Evolutionary conservation across 2,888 invertebrate species (phyloP).

Genomic region (Drosophila nr. medialis): DNA sequence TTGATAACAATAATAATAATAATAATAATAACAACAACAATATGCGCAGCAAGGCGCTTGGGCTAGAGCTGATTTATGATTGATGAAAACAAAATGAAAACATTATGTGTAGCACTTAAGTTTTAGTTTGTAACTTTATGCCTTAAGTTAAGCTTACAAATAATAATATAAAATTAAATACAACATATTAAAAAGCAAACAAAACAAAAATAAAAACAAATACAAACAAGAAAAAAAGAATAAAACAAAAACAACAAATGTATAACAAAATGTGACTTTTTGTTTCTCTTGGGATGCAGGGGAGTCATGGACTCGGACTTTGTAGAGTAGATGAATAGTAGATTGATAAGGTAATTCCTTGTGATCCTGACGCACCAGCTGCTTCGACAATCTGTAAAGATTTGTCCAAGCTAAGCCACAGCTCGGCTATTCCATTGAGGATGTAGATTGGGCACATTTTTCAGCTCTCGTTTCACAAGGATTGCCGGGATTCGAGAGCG

Average conservation of each 20-base stretch:
- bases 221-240: conserved; percentile 54
- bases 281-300: background rate
- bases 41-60: conserved; percentile 40
- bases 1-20: conserved; percentile 23
- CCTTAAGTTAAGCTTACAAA: conserved; percentile 83
- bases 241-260: conserved; percentile 59
- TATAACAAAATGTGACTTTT: conserved; percentile 59
- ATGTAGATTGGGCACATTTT: background rate
- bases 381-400: background rate
- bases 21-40: conserved; percentile 39
- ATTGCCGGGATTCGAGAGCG: background rate
- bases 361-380: background rate
- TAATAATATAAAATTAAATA: conserved; percentile 74
- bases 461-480: background rate
- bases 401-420: background rate
- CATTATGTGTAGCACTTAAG: conserved; percentile 70
- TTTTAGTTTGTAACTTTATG: conserved; percentile 83
- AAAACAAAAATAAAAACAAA: conserved; percentile 58
- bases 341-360: background rate
- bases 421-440: background rate
- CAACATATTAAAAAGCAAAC: conserved; percentile 72
- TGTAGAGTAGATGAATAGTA: background rate
- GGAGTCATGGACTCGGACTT: background rate
- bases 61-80: conserved; percentile 65
- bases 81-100: conserved; percentile 34